A percentile compares a stretch with the other conserved stretches of the same genome.
Conservation (phyloP, 2,888 invertebrate genomes). For the Eristalis tenax region DNA sequence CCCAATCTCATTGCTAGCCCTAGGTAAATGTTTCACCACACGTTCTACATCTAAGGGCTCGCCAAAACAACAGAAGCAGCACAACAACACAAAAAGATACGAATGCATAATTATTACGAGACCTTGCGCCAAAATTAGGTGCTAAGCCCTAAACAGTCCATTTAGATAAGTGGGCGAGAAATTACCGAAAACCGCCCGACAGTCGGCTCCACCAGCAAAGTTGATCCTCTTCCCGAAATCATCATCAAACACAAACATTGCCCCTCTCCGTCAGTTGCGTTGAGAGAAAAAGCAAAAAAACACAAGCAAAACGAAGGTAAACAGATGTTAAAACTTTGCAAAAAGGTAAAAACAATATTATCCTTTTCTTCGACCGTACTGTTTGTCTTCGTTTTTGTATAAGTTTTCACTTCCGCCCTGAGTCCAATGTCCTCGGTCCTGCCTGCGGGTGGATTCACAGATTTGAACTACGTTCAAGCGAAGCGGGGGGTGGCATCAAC, state of each 20-base stretch:
- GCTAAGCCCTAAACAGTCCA: conserved; percentile 36
- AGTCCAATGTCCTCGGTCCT: background rate
- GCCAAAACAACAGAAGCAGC: background rate
- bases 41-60: background rate
- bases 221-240: background rate
- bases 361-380: conserved; percentile 48
- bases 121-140: conserved; percentile 36
- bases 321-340: conserved; percentile 52
- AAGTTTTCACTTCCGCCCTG: background rate
- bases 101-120: conserved; percentile 11
- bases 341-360: conserved; percentile 63
- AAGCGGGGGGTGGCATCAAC: background rate
- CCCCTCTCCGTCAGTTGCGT: background rate
- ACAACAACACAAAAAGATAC: background rate
- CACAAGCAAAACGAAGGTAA: conserved; percentile 44
- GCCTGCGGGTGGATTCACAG: background rate
- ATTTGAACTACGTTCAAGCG: background rate
- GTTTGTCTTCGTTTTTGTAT: conserved; percentile 48
- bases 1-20: no score
- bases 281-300: conserved; percentile 4
- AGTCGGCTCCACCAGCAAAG: background rate
- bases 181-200: background rate
- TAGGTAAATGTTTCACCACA: background rate
- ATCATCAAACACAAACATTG: conserved; percentile 22
- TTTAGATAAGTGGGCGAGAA: conserved; percentile 32